phyloP scores from a whole-genome alignment of 1,140 invertebrate genomes.

The Ostrea denselamellosa region DNA sequence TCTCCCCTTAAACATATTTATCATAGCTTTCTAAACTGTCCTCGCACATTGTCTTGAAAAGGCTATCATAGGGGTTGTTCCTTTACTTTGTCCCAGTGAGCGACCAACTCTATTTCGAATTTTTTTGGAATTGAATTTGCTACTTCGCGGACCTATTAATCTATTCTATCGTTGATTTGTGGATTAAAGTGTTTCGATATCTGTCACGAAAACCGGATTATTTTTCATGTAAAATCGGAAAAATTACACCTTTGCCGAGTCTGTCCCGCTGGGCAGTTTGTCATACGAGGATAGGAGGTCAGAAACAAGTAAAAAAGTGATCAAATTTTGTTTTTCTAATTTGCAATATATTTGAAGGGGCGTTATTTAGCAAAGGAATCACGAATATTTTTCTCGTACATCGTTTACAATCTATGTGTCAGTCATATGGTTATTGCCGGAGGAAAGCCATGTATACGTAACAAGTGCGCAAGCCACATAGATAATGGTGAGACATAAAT shows the following conservation, averaged over 20 bases:
- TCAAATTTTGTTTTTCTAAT: background rate
- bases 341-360: background rate
- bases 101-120: background rate
- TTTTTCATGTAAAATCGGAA: conserved; percentile 14
- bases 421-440: conserved; percentile 28
- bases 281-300: background rate
- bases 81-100: conserved; percentile 22
- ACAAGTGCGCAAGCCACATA: conserved; percentile 34
- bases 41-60: conserved; percentile 18
- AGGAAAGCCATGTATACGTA: conserved; percentile 28
- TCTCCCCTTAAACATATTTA: conserved; percentile 28
- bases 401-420: conserved; percentile 37
- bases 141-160: conserved; percentile 3
- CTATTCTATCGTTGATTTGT: conserved; percentile 24
- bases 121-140: conserved; percentile 20
- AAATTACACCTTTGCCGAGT: background rate
- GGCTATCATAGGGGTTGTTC: conserved; percentile 19
- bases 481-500: conserved; percentile 38
- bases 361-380: conserved; percentile 23
- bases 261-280: conserved; percentile 8
- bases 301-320: background rate
- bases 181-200: conserved; percentile 35
- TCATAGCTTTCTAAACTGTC: conserved; percentile 34
- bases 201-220: conserved; percentile 36
- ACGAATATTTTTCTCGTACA: conserved; percentile 36